These are phyloP conservation scores for Mustelus asterias DNA, from an alignment of 2,113 vertebrate species.

Conservation along the genomic window DNA sequence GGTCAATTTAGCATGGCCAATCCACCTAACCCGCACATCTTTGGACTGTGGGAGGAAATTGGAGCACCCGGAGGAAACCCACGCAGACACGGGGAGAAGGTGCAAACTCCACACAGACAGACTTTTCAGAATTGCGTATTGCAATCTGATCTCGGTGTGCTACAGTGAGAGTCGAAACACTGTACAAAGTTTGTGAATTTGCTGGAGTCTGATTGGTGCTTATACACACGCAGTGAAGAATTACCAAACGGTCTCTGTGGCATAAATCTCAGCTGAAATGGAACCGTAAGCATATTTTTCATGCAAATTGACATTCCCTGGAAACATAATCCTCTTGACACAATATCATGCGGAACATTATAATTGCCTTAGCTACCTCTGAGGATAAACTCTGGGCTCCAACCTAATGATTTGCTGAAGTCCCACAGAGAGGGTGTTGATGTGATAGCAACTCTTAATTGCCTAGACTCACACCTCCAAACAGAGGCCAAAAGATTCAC, in stretches of 20 bases:
- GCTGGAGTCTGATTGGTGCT: background rate
- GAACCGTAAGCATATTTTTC: background rate
- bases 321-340: slow-evolving; percentile 1
- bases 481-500: background rate
- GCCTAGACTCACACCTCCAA: background rate
- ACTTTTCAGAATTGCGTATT: background rate
- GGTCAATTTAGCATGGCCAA: too few relatives aligned
- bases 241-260: background rate
- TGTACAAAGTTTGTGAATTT: background rate
- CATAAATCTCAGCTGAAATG: background rate
- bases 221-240: background rate
- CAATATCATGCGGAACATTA: background rate
- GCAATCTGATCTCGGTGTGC: background rate
- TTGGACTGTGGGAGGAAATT: too few relatives aligned
- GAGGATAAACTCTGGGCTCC: background rate
- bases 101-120: too few relatives aligned
- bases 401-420: background rate
- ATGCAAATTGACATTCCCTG: background rate
- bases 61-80: too few relatives aligned
- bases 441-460: background rate
- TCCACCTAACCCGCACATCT: too few relatives aligned
- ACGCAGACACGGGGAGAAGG: too few relatives aligned
- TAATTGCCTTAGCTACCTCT: slow-evolving; percentile 2
- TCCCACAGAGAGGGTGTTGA: background rate
- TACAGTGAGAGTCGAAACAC: background rate